Conservation (phyloP, 2,888 invertebrate species). For the Drosophila prostipennis region DNA sequence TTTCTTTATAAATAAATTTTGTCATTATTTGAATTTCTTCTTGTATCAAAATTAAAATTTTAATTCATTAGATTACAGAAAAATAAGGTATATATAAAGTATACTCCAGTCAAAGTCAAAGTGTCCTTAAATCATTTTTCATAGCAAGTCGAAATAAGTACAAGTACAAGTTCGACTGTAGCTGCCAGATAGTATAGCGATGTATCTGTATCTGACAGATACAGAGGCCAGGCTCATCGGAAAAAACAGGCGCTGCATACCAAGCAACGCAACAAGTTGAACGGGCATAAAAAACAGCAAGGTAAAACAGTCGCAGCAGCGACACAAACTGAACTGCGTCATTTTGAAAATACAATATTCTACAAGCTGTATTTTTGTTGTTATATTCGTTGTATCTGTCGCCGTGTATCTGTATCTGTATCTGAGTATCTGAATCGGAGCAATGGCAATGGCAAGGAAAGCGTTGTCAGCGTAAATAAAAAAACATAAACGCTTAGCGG, state of each 20-base stretch:
- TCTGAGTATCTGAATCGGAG: slow-evolving; percentile 15
- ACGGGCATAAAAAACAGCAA: slow-evolving; percentile 30
- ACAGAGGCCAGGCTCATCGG: slow-evolving; percentile 36
- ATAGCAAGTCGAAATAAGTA: neutral
- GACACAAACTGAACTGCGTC: slow-evolving; percentile 66
- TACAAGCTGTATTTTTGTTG: slow-evolving; percentile 18
- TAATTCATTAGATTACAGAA: too few relatives aligned
- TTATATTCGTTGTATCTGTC: slow-evolving; percentile 10
- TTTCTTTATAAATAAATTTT: too few relatives aligned
- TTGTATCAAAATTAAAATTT: too few relatives aligned
- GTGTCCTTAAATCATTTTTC: too few relatives aligned
- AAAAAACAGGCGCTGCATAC: slow-evolving; percentile 46
- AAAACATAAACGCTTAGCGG: slow-evolving; percentile 39
- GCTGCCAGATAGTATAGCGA: slow-evolving; percentile 8
- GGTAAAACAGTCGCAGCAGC: slow-evolving; percentile 28
- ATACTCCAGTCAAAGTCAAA: neutral
- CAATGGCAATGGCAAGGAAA: slow-evolving; percentile 28
- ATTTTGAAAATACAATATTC: slow-evolving; percentile 58
- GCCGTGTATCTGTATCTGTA: slow-evolving; percentile 18
- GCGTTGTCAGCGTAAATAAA: slow-evolving; percentile 52
- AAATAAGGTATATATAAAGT: too few relatives aligned
- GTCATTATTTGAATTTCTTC: too few relatives aligned
- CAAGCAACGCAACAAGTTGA: slow-evolving; percentile 66
- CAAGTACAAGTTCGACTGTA: slow-evolving; percentile 2
- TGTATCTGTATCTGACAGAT: slow-evolving; percentile 64